A percentile compares a stretch with the other conserved stretches of the same genome.
Conservation (phyloP, 2,888 invertebrate genomes). For the Acleris emargana region DNA sequence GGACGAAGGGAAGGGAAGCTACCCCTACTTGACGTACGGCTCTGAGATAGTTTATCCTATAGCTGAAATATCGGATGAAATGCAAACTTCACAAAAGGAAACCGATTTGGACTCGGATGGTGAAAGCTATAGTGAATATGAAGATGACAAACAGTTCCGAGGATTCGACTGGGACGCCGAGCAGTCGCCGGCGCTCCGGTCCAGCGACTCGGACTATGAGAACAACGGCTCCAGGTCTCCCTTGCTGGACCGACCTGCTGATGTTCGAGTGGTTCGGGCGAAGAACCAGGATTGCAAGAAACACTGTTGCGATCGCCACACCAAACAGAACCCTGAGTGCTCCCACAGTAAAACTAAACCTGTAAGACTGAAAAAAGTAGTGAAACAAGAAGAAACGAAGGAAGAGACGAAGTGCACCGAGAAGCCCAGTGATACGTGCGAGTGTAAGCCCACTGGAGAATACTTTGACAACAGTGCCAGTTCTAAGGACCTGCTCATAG, state of each 20-base stretch:
- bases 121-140: constrained; percentile 85
- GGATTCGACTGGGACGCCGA: constrained; percentile 81
- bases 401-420: constrained; percentile 52
- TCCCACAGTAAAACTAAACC: constrained; percentile 70
- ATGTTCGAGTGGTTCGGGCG: constrained; percentile 70
- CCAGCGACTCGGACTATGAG: constrained; percentile 87
- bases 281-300: constrained; percentile 72
- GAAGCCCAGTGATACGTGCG: constrained; percentile 55
- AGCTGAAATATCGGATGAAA: constrained; percentile 92
- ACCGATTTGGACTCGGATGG: constrained; percentile 85
- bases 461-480: constrained; percentile 87
- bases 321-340: constrained; percentile 59
- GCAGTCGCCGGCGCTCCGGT: constrained; percentile 70
- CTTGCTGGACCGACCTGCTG: constrained; percentile 81
- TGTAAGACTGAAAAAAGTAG: constrained; percentile 72
- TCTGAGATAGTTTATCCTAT: constrained; percentile 93
- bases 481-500: constrained; percentile 88
- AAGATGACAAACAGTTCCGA: constrained; percentile 83
- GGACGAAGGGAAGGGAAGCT: constrained; percentile 87
- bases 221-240: constrained; percentile 89
- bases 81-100: constrained; percentile 86
- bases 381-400: constrained; percentile 56
- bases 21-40: constrained; percentile 87
- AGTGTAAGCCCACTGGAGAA: constrained; percentile 66
- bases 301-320: constrained; percentile 67